Evolutionary conservation across 2,113 vertebrate species (phyloP).

Genomic region (Equus przewalskii): DNA sequence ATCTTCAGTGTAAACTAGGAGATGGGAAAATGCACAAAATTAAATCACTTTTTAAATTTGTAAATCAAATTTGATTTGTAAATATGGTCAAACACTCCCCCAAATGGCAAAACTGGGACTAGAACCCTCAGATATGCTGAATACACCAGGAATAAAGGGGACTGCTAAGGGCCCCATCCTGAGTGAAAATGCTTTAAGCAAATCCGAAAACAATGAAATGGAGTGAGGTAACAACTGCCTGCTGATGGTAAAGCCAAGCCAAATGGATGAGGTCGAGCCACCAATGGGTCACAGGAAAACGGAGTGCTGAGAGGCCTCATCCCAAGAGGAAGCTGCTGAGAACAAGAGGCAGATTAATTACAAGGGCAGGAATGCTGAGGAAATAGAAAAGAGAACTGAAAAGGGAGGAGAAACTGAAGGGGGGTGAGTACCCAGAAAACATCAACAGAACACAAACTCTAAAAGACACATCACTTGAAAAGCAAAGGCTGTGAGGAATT

Average conservation of each 20-base stretch:
- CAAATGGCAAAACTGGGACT: background rate
- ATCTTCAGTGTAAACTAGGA: background rate
- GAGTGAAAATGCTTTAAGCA: background rate
- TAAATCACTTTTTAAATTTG: slow-evolving; percentile 30
- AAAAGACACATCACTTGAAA: background rate
- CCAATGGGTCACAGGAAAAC: background rate
- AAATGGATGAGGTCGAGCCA: background rate
- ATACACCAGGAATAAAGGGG: background rate
- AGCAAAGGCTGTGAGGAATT: background rate
- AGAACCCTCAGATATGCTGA: background rate
- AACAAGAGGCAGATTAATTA: background rate
- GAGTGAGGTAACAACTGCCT: background rate
- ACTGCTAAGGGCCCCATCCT: background rate
- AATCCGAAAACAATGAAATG: background rate
- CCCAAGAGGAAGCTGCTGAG: background rate
- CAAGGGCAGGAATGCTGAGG: background rate
- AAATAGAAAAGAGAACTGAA: background rate
- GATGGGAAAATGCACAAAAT: background rate
- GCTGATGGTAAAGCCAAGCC: background rate
- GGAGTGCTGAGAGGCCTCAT: background rate
- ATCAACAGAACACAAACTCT: background rate
- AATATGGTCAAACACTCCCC: background rate
- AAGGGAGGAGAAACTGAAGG: background rate
- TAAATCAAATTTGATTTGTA: slow-evolving; percentile 19
- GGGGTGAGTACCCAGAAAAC: background rate